Percentiles rank a stretch among this genome's conserved stretches.
phyloP scores from a whole-genome alignment of 2,888 invertebrate species.

The Eilema caniola region DNA sequence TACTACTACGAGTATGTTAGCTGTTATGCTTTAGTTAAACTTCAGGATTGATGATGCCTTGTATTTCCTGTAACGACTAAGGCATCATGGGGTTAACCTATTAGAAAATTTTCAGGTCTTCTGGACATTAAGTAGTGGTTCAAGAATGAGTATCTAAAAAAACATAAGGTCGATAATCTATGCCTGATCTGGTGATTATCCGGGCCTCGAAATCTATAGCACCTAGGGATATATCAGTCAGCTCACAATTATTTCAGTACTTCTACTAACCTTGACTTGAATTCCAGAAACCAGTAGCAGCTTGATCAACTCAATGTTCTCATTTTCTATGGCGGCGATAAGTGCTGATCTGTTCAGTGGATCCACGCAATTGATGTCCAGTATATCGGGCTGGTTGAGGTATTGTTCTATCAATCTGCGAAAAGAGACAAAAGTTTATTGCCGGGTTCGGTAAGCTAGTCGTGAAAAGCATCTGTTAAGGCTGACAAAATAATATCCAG shows the following conservation, averaged over 20 bases:
- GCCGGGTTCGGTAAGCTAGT: not conserved
- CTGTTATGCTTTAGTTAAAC: not conserved
- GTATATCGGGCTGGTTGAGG: conserved; percentile 87
- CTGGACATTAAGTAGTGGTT: too few relatives aligned
- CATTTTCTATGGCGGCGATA: conserved; percentile 98
- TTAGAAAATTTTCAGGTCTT: not conserved
- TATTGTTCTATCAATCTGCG: conserved; percentile 91
- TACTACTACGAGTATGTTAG: too few relatives aligned
- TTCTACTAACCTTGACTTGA: conserved; percentile 90
- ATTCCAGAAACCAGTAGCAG: conserved; percentile 93
- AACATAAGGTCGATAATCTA: too few relatives aligned
- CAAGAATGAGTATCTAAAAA: too few relatives aligned
- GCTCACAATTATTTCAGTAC: too few relatives aligned
- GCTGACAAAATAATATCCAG: too few relatives aligned
- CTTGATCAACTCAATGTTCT: conserved; percentile 97
- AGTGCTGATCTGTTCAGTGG: conserved; percentile 97
- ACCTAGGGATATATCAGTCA: too few relatives aligned
- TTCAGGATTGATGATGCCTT: not conserved
- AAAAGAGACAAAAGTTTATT: conserved; percentile 24
- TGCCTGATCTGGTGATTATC: too few relatives aligned
- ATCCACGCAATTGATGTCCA: conserved; percentile 98
- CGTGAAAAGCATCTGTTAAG: not conserved
- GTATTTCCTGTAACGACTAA: too few relatives aligned
- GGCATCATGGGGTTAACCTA: too few relatives aligned
- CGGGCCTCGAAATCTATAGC: not conserved